phyloP scores from a whole-genome alignment of 2,888 invertebrate species.

The Coenonympha arcania region DNA sequence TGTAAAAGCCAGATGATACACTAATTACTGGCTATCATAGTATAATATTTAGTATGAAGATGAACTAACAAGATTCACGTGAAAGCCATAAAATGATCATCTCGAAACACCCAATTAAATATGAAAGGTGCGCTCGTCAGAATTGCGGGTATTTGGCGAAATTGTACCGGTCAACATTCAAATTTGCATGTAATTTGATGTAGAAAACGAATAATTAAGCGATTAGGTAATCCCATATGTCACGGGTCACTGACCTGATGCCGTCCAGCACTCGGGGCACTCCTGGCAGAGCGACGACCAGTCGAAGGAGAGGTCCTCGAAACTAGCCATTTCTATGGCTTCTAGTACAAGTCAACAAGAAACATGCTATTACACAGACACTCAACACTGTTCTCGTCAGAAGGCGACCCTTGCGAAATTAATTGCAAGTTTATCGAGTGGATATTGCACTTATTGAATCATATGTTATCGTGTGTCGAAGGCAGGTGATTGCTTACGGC shows the following conservation, averaged over 20 bases:
- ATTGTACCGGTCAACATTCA: slow-evolving; percentile 23
- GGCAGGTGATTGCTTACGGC: slow-evolving; percentile 35
- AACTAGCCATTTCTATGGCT: slow-evolving; percentile 74
- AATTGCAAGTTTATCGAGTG: slow-evolving; percentile 20
- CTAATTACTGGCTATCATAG: slow-evolving; percentile 8
- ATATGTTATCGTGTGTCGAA: slow-evolving; percentile 38
- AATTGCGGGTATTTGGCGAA: slow-evolving; percentile 22
- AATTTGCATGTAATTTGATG: slow-evolving; percentile 21
- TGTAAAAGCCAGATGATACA: slow-evolving; percentile 5
- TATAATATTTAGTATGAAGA: slow-evolving; percentile 6
- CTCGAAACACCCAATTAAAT: slow-evolving; percentile 19
- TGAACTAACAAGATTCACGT: slow-evolving; percentile 13
- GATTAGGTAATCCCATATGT: neutral
- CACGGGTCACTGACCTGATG: slow-evolving; percentile 70
- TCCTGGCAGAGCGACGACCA: slow-evolving; percentile 78
- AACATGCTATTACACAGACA: slow-evolving; percentile 53
- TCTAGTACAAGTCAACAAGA: slow-evolving; percentile 44
- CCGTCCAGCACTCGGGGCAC: slow-evolving; percentile 76
- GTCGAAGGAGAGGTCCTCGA: slow-evolving; percentile 77
- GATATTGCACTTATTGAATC: slow-evolving; percentile 31
- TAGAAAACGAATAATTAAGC: slow-evolving; percentile 18
- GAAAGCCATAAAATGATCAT: slow-evolving; percentile 19
- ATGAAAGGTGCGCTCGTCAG: slow-evolving; percentile 19
- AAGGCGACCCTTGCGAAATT: slow-evolving; percentile 21
- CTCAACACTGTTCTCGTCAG: slow-evolving; percentile 32